phyloP scores from a whole-genome alignment of 2,113 vertebrate genomes.

The Trogon melanurus region DNA sequence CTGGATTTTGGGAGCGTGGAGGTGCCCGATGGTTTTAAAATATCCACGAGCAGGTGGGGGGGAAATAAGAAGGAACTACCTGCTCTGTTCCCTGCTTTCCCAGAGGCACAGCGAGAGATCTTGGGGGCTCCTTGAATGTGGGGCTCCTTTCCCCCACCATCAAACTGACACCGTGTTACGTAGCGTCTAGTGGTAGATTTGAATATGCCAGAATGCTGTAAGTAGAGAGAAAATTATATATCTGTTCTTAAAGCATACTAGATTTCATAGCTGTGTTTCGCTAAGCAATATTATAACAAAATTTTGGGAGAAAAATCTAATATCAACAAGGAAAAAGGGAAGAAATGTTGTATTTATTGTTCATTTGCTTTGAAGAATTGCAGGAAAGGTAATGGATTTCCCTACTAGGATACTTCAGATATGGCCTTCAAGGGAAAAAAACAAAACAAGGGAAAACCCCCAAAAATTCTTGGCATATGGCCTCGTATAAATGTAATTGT shows the following conservation, averaged over 20 bases:
- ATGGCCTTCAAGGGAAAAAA: not conserved
- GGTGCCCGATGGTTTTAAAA: not conserved
- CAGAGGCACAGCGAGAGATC: not conserved
- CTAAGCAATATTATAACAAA: not conserved
- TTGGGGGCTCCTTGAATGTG: not conserved
- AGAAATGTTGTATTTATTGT: not conserved
- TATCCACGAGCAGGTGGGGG: accelerated
- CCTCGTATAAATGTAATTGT: not conserved
- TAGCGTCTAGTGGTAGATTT: not conserved
- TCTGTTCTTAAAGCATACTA: not conserved
- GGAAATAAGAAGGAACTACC: not conserved
- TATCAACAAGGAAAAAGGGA: not conserved
- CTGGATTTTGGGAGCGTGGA: not conserved
- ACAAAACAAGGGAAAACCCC: not conserved
- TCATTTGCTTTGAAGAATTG: not conserved
- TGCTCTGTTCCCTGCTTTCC: not conserved
- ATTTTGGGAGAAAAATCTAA: not conserved
- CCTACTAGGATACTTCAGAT: not conserved
- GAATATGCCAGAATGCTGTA: not conserved
- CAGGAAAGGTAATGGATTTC: not conserved
- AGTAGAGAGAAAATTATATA: not conserved
- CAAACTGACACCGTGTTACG: not conserved
- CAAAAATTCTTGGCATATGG: not conserved
- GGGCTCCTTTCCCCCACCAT: not conserved
- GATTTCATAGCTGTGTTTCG: not conserved